A percentile compares a stretch with the other conserved stretches of the same genome.
phyloP scores from a whole-genome alignment of 2,113 vertebrate species.

The Phylloscopus whistleri region DNA sequence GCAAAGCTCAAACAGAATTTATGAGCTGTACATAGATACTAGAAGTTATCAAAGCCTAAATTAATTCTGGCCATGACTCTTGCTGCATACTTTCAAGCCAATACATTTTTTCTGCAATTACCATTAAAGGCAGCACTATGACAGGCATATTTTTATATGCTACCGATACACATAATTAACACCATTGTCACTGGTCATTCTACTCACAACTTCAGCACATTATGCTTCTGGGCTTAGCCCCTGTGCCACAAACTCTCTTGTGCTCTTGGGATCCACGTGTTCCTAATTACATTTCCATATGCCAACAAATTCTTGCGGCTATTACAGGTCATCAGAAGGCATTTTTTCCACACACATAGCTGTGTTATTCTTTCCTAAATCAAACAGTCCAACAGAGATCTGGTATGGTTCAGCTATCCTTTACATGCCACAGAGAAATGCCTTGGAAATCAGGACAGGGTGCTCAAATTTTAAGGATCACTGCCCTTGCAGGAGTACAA shows the following conservation, averaged over 20 bases:
- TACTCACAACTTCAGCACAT: not conserved
- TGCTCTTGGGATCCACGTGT: not conserved
- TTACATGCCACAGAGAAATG: not conserved
- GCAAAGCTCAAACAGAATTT: not conserved
- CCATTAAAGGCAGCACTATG: not conserved
- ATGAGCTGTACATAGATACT: not conserved
- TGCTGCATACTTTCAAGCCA: not conserved
- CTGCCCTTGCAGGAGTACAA: not conserved
- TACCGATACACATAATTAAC: not conserved
- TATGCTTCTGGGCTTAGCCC: not conserved
- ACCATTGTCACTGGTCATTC: not conserved
- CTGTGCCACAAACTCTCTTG: not conserved
- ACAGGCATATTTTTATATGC: not conserved
- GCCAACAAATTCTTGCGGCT: not conserved
- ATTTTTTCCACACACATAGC: not conserved
- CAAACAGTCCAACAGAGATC: not conserved
- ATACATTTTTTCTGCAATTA: not conserved
- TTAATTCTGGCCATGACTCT: not conserved
- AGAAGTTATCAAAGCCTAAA: not conserved
- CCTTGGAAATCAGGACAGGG: not conserved
- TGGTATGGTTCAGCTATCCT: not conserved
- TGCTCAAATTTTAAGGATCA: not conserved
- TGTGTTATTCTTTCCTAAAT: conserved; percentile 3
- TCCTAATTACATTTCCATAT: conserved; percentile 10
- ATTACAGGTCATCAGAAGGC: not conserved